Evolutionary conservation across 2,888 invertebrate genomes (phyloP).

Genomic region (Calameuta filiformis): DNA sequence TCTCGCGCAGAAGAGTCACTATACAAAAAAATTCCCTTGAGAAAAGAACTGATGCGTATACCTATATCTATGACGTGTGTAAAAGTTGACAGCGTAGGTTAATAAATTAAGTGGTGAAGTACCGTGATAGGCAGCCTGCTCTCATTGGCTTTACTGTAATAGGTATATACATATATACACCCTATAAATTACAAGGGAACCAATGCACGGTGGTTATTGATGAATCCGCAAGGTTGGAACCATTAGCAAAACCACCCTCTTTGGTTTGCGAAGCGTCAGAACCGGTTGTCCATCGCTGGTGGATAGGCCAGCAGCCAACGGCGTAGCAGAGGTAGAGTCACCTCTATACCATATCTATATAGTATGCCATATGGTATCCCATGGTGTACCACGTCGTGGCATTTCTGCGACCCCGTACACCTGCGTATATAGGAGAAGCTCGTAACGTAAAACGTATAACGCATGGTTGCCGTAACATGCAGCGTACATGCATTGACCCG

Average conservation of each 20-base stretch:
- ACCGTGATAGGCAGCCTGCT: conserved; percentile 17
- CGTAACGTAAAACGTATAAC: conserved; percentile 8
- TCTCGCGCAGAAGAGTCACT: background rate
- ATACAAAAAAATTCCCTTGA: background rate
- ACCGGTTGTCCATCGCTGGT: background rate
- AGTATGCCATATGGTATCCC: background rate
- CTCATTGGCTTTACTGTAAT: conserved; percentile 15
- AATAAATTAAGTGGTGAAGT: conserved; percentile 31
- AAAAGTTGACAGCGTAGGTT: conserved; percentile 25
- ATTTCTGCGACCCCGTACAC: background rate
- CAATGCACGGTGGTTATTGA: conserved; percentile 29
- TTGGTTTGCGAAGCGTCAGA: conserved; percentile 5
- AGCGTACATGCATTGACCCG: conserved; percentile 15
- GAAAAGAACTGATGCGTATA: background rate
- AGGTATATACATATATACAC: background rate
- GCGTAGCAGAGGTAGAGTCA: background rate
- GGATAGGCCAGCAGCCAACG: background rate
- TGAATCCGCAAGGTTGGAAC: conserved; percentile 18
- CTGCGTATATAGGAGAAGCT: conserved; percentile 1
- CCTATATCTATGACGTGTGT: background rate
- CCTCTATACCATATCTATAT: background rate
- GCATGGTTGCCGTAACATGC: conserved; percentile 14
- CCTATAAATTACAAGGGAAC: background rate
- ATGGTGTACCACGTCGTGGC: background rate
- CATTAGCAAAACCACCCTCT: conserved; percentile 9